These are phyloP conservation scores for Keiferia lycopersicella DNA, from an alignment of 2,888 invertebrate genomes.

Conservation along the genomic window DNA sequence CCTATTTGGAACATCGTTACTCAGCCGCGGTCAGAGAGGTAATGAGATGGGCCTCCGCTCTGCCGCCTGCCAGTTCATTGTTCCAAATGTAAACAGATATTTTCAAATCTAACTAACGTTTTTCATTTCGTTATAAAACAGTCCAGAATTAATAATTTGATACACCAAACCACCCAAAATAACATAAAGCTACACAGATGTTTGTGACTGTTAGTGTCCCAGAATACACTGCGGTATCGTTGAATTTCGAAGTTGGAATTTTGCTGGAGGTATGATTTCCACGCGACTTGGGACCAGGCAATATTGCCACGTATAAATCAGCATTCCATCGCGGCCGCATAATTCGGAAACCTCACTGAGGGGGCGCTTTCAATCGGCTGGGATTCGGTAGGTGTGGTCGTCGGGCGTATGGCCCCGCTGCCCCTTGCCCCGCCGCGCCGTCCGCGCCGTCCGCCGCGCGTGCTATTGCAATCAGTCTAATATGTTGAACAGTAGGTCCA, in stretches of 20 bases:
- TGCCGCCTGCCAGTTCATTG: conserved; percentile 34
- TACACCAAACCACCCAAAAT: not conserved
- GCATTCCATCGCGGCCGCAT: conserved; percentile 35
- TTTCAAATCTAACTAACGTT: conserved; percentile 6
- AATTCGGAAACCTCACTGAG: conserved; percentile 33
- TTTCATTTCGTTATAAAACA: conserved; percentile 16
- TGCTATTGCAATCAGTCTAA: conserved; percentile 78
- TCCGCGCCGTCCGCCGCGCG: conserved; percentile 44
- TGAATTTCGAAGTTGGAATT: conserved; percentile 21
- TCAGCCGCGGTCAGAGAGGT: conserved; percentile 64
- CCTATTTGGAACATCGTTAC: conserved; percentile 55
- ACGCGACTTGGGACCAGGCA: conserved; percentile 19
- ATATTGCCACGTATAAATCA: conserved; percentile 32
- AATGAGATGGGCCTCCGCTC: conserved; percentile 65
- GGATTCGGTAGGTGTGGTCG: conserved; percentile 56
- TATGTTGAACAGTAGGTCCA: conserved; percentile 78
- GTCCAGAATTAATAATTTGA: not conserved
- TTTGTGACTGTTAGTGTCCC: conserved; percentile 10
- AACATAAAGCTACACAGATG: conserved; percentile 7
- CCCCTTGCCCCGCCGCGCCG: conserved; percentile 31
- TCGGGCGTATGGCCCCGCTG: conserved; percentile 2
- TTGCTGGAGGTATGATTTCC: conserved; percentile 21
- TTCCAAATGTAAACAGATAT: conserved; percentile 19
- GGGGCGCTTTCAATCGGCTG: conserved; percentile 57
- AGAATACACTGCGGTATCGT: conserved; percentile 11